A percentile compares a stretch with the other conserved stretches of the same genome.
Evolutionary conservation across 1,140 invertebrate species (phyloP).

Genomic region (Eueides isabella): DNA sequence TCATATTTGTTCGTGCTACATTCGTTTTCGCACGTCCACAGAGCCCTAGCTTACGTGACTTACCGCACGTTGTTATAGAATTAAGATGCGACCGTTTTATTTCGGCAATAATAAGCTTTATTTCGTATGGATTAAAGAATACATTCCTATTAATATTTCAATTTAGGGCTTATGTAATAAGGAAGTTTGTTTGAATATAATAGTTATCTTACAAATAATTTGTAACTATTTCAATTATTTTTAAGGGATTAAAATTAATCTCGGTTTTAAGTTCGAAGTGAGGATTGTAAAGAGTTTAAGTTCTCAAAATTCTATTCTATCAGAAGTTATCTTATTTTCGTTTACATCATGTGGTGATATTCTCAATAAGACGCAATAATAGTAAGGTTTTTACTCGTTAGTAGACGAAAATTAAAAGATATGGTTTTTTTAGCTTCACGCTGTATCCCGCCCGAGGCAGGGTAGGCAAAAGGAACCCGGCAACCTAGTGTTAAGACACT

Average conservation of each 20-base stretch:
- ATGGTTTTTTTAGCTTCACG: too few species aligned
- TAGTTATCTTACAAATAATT: not conserved
- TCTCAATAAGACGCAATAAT: too few species aligned
- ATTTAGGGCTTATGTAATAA: conserved; percentile 9
- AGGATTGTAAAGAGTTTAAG: not conserved
- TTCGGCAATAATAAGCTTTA: not conserved
- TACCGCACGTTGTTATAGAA: conserved; percentile 32
- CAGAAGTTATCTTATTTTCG: too few species aligned
- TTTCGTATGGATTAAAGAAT: not conserved
- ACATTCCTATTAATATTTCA: not conserved
- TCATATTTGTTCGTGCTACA: not conserved
- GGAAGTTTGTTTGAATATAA: not conserved
- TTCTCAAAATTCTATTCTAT: too few species aligned
- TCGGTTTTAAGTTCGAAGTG: not conserved
- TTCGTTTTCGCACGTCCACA: not conserved
- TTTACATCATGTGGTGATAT: too few species aligned
- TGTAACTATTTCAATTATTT: not conserved
- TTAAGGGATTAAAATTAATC: not conserved
- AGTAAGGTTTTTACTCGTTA: too few species aligned
- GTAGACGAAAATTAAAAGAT: too few species aligned
- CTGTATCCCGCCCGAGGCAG: too few species aligned
- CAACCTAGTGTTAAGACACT: too few species aligned
- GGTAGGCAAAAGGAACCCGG: too few species aligned
- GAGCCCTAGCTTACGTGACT: conserved; percentile 40
- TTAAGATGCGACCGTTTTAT: not conserved